Evolutionary conservation across 2,888 invertebrate species (phyloP).

Genomic region (Drosophila meridionalis): DNA sequence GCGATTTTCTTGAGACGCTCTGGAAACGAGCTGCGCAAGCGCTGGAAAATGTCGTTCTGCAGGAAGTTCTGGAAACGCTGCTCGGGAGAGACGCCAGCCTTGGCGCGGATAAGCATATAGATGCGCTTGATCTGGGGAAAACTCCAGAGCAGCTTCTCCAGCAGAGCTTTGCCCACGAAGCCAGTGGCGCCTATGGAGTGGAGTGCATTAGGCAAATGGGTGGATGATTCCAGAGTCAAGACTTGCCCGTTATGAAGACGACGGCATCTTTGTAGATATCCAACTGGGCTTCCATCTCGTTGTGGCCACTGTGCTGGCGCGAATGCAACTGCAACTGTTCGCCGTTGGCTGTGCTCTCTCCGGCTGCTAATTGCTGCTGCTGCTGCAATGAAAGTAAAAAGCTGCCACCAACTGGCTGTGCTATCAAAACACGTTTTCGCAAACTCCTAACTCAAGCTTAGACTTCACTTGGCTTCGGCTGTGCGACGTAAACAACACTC

Average conservation of each 20-base stretch:
- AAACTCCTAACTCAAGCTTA: constrained; percentile 34
- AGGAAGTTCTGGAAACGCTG: constrained; percentile 91
- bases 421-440: constrained; percentile 69
- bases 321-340: constrained; percentile 51
- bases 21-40: constrained; percentile 88
- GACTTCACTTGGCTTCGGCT: constrained; percentile 14
- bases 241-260: constrained; percentile 82
- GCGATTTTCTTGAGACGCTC: constrained; percentile 89
- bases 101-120: constrained; percentile 92
- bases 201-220: constrained; percentile 10
- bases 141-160: constrained; percentile 95
- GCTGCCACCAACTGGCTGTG: constrained; percentile 38
- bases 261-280: constrained; percentile 78
- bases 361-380: constrained; percentile 24
- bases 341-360: constrained; percentile 22
- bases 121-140: constrained; percentile 92
- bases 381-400: constrained; percentile 72
- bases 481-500: constrained; percentile 33
- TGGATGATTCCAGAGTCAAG: background rate
- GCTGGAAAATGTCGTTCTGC: constrained; percentile 91
- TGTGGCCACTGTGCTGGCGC: constrained; percentile 57
- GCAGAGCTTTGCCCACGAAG: constrained; percentile 96
- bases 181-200: constrained; percentile 89
- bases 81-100: constrained; percentile 89
- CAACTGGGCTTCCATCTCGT: constrained; percentile 29